phyloP scores from a whole-genome alignment of 1,140 invertebrate species.

The Conus betulinus region DNA sequence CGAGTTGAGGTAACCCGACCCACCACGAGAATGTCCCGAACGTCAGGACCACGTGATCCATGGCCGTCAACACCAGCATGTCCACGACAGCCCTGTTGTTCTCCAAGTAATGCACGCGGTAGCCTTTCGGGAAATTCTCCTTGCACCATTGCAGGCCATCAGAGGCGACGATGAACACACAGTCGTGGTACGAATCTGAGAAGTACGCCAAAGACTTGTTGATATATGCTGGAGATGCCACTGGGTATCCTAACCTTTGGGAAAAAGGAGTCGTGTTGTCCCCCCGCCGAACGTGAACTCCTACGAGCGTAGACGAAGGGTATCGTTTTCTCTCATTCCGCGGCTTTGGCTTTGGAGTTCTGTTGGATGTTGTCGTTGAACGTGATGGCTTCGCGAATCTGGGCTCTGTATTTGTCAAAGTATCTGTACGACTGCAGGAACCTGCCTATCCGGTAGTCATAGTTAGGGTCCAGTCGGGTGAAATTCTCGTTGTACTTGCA shows the following conservation, averaged over 20 bases:
- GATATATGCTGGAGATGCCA: constrained; percentile 45
- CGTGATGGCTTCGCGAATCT: constrained; percentile 47
- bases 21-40: constrained; percentile 61
- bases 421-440: constrained; percentile 63
- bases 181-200: constrained; percentile 27
- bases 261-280: constrained; percentile 33
- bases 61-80: constrained; percentile 47
- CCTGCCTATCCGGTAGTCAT: constrained; percentile 40
- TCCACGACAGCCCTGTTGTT: constrained; percentile 57
- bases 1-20: constrained; percentile 55
- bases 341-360: constrained; percentile 36
- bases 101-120: constrained; percentile 33
- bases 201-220: constrained; percentile 51
- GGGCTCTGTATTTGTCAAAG: constrained; percentile 43
- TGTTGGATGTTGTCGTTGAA: constrained; percentile 45
- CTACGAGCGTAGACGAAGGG: constrained; percentile 42
- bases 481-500: constrained; percentile 49
- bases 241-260: constrained; percentile 41
- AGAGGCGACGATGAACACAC: constrained; percentile 53
- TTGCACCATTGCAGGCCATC: constrained; percentile 55
- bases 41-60: constrained; percentile 59
- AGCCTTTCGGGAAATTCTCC: background rate
- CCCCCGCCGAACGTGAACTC: constrained; percentile 60
- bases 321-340: constrained; percentile 11
- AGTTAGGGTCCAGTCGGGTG: constrained; percentile 35